Evolutionary conservation across 2,888 invertebrate species (phyloP).

Genomic region (Panopea generosa): DNA sequence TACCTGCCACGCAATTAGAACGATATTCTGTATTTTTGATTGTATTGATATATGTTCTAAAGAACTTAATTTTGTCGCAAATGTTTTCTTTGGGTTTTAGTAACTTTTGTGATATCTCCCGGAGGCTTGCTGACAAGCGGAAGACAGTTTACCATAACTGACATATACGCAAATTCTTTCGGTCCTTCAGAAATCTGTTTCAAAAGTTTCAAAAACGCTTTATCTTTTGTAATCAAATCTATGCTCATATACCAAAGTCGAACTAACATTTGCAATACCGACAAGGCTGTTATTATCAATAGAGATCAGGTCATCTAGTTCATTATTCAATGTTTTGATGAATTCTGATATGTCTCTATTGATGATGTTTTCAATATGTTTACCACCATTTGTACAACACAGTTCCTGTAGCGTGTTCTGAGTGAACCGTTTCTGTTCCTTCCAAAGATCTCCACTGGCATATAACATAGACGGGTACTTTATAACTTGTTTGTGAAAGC

Average conservation of each 20-base stretch:
- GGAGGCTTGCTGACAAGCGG: constrained; percentile 5
- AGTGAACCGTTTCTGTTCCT: constrained; percentile 32
- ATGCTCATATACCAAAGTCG: constrained; percentile 22
- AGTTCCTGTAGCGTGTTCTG: constrained; percentile 24
- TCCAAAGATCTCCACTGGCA: constrained; percentile 37
- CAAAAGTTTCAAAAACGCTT: constrained; percentile 4
- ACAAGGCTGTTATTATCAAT: not conserved
- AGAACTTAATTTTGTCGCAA: too few species aligned
- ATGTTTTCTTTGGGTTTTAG: not conserved
- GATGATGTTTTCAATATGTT: constrained; percentile 29
- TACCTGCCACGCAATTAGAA: not conserved
- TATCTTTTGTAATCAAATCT: constrained; percentile 37
- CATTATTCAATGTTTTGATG: not conserved
- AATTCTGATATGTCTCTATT: constrained; percentile 16
- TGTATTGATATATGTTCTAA: too few species aligned
- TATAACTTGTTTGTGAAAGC: constrained; percentile 5
- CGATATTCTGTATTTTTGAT: not conserved
- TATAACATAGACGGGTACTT: constrained; percentile 23
- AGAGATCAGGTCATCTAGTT: not conserved
- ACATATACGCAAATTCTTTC: constrained; percentile 2
- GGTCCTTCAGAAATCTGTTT: constrained; percentile 5
- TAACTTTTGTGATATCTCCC: not conserved
- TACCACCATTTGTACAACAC: constrained; percentile 35
- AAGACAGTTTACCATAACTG: constrained; percentile 22
- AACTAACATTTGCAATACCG: constrained; percentile 32